Evolutionary conservation across 2,888 invertebrate genomes (phyloP).

Genomic region (Drosophila glabriapex): DNA sequence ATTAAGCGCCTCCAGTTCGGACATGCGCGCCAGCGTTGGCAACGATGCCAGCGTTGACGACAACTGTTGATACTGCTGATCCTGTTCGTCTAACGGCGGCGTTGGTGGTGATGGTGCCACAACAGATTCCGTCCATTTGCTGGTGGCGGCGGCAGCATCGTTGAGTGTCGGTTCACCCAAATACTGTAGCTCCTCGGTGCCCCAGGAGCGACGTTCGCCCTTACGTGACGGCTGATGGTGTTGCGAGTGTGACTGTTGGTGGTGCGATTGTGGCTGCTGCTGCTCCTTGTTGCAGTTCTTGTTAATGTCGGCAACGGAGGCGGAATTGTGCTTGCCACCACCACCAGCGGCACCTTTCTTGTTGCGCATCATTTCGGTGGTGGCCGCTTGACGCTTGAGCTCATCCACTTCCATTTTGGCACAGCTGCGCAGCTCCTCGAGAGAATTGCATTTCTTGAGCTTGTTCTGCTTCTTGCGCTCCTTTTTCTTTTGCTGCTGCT

Average conservation of each 20-base stretch:
- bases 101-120: slow-evolving; percentile 23
- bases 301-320: slow-evolving; percentile 78
- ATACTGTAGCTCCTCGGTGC: slow-evolving; percentile 88
- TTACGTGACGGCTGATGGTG: slow-evolving; percentile 57
- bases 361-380: slow-evolving; percentile 83
- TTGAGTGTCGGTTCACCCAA: slow-evolving; percentile 70
- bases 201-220: slow-evolving; percentile 89
- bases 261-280: slow-evolving; percentile 30
- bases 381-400: slow-evolving; percentile 82
- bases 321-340: slow-evolving; percentile 73
- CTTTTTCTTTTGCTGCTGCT: slow-evolving; percentile 85
- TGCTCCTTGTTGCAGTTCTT: slow-evolving; percentile 71
- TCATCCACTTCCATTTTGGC: slow-evolving; percentile 90
- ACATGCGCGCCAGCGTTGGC: slow-evolving; percentile 69
- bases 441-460: slow-evolving; percentile 90
- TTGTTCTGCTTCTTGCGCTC: slow-evolving; percentile 86
- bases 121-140: slow-evolving; percentile 25
- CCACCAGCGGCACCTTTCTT: slow-evolving; percentile 43
- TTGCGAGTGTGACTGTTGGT: slow-evolving; percentile 10
- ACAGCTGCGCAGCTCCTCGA: slow-evolving; percentile 91
- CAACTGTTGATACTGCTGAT: not conserved
- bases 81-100: slow-evolving; percentile 20
- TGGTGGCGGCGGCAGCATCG: slow-evolving; percentile 5
- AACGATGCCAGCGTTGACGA: slow-evolving; percentile 21
- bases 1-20: slow-evolving; percentile 82